These are phyloP conservation scores for Platycnemis pennipes DNA, from an alignment of 2,888 invertebrate species.

Conservation along the genomic window DNA sequence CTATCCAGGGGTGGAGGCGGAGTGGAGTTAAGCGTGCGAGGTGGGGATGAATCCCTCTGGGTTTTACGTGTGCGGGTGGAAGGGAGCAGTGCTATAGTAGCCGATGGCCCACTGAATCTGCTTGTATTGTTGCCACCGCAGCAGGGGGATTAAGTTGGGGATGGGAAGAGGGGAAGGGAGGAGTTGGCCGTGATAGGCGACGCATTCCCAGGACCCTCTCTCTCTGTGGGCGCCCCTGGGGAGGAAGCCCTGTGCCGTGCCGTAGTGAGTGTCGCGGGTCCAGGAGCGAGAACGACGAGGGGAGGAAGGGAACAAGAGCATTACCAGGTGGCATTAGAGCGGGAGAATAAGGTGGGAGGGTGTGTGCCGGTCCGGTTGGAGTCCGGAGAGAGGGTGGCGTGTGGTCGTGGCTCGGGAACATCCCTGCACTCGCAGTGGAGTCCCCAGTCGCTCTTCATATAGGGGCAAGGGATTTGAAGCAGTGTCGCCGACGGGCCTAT, in stretches of 20 bases:
- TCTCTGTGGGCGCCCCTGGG: background rate
- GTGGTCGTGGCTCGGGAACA: background rate
- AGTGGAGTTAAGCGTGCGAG: background rate
- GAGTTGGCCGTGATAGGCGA: background rate
- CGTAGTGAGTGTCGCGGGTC: too few relatives aligned
- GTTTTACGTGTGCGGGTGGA: background rate
- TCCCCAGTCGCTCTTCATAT: constrained; percentile 21
- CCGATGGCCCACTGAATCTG: constrained; percentile 11
- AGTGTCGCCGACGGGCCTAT: background rate
- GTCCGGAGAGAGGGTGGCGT: background rate
- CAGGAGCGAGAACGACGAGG: too few relatives aligned
- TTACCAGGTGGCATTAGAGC: background rate
- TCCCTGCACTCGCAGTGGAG: background rate
- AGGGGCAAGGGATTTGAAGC: constrained; percentile 26
- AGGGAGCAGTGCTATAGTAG: background rate
- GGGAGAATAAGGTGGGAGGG: background rate
- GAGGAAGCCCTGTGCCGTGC: background rate
- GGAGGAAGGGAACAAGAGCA: background rate
- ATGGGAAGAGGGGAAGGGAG: background rate
- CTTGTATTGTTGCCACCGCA: constrained; percentile 39
- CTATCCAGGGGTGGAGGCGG: background rate
- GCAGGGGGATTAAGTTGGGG: constrained; percentile 10
- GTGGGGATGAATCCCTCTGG: background rate
- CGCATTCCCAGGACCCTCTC: background rate
- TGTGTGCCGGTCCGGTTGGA: background rate